Conservation (phyloP, 2,888 invertebrate species). For the Gymnoscelis rufifasciata region DNA sequence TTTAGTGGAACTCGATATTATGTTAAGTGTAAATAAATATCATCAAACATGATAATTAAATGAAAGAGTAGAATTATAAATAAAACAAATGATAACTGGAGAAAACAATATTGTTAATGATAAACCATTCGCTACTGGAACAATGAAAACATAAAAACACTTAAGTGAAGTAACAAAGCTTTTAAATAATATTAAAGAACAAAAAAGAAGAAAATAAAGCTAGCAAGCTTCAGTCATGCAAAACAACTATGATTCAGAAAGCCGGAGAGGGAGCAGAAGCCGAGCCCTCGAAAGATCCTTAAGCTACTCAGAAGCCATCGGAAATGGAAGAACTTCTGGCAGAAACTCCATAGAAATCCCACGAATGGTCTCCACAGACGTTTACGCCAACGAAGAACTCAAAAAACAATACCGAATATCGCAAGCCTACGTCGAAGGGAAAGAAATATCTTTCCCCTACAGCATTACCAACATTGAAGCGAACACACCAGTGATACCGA, state of each 20-base stretch:
- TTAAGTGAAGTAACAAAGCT: background rate
- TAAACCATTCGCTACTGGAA: too few relatives aligned
- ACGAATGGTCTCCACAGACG: slow-evolving; percentile 58
- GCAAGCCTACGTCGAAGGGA: slow-evolving; percentile 69
- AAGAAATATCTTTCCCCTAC: slow-evolving; percentile 57
- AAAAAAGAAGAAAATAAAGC: background rate
- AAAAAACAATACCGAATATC: slow-evolving; percentile 68
- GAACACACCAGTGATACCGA: slow-evolving; percentile 26
- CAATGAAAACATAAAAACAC: too few relatives aligned
- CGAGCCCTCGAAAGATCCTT: slow-evolving; percentile 61
- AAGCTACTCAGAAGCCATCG: slow-evolving; percentile 71
- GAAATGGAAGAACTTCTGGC: slow-evolving; percentile 43
- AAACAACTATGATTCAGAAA: slow-evolving; percentile 37
- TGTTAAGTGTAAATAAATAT: too few relatives aligned
- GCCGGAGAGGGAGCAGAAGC: slow-evolving; percentile 52
- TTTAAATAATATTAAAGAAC: background rate
- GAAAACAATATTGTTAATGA: too few relatives aligned
- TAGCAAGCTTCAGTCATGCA: slow-evolving; percentile 23
- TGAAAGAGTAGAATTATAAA: too few relatives aligned
- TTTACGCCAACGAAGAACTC: slow-evolving; percentile 65
- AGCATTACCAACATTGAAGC: slow-evolving; percentile 39
- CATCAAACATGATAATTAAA: too few relatives aligned
- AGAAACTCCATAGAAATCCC: slow-evolving; percentile 68
- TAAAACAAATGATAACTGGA: too few relatives aligned
- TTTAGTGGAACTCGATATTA: too few relatives aligned